These are phyloP conservation scores for Cotesia vestalis DNA, from an alignment of 1,140 invertebrate species.

Conservation along the genomic window DNA sequence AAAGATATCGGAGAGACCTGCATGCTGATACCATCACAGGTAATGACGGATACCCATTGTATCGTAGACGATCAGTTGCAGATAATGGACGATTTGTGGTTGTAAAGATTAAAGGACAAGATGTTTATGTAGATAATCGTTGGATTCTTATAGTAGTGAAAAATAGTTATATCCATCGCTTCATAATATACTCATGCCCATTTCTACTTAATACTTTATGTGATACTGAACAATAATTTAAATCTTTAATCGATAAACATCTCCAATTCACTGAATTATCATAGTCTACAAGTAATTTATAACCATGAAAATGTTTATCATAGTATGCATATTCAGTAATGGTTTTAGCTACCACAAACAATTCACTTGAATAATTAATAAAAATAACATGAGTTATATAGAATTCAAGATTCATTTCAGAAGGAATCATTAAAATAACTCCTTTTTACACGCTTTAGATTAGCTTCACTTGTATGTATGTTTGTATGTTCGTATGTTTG, in stretches of 20 bases:
- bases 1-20: too few relatives aligned
- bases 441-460: too few relatives aligned
- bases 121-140: slow-evolving; percentile 58
- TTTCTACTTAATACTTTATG: slow-evolving; percentile 16
- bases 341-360: slow-evolving; percentile 28
- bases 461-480: too few relatives aligned
- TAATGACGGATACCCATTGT: too few relatives aligned
- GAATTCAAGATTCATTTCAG: slow-evolving; percentile 26
- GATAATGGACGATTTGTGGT: too few relatives aligned
- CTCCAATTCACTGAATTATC: slow-evolving; percentile 17
- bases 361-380: not conserved
- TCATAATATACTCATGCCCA: slow-evolving; percentile 31
- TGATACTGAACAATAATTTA: slow-evolving; percentile 26
- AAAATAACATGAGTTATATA: slow-evolving; percentile 27
- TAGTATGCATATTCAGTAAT: slow-evolving; percentile 32
- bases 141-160: slow-evolving; percentile 51
- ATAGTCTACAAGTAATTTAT: slow-evolving; percentile 22
- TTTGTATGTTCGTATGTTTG: too few relatives aligned
- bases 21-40: too few relatives aligned
- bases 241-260: slow-evolving; percentile 18
- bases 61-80: too few relatives aligned
- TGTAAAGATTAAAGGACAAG: not conserved
- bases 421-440: slow-evolving; percentile 33
- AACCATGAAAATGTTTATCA: slow-evolving; percentile 35
- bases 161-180: slow-evolving; percentile 32